Base-by-base conservation (phyloP, 2,888 invertebrate species). In the Drosophila picticornis region DNA sequence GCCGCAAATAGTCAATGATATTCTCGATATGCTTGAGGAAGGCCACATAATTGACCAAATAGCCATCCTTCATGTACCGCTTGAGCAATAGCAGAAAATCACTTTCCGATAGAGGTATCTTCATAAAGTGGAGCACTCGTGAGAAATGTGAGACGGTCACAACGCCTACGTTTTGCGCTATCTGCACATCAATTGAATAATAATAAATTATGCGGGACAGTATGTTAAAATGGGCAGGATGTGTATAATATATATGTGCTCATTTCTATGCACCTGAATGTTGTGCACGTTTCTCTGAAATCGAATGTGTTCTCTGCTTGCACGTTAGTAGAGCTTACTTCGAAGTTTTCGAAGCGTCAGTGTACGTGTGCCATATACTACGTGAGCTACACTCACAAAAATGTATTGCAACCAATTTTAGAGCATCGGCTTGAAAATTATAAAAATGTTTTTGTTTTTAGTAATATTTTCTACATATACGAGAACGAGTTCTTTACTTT, bases 131-230 rank as follows among this genome's bases (percentile, higher is more conserved):
- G 22, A 97, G 93, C 67, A 97, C 95, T 71, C 97, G 94, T 0
- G 95, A 95, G 91, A 97, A 97, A 92, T 97, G 97, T 0, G 96
- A 94, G 31, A 97, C 95, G 0, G 97, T 97, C 27, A 97, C 96
- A 3, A 96, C 95, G 6, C 97, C 97, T 74, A 94, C 94, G 91
- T 96, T 96, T 92, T 96, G 96, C 0, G 96, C 95, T 36, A 97
- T 95, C 96, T 96, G 88, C 3, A 55, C 43, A 50, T 10, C 29
- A 52, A 36, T 57, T 57, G 40, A 43, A 43, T 31, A 22, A 43
- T 16, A 57, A 57, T 40, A 46, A 57, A 22, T 57, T 40, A 38
- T 16, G 4, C 10, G 31, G 22, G 4, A 19, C 16, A 55, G 19
- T 27, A 27, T 36, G 53, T 25, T 25, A 46, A 25, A 25, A 16